A percentile compares a stretch with the other conserved stretches of the same genome.
These are phyloP conservation scores for Calliopsis andreniformis DNA, from an alignment of 1,140 invertebrate genomes.

Conservation along the genomic window DNA sequence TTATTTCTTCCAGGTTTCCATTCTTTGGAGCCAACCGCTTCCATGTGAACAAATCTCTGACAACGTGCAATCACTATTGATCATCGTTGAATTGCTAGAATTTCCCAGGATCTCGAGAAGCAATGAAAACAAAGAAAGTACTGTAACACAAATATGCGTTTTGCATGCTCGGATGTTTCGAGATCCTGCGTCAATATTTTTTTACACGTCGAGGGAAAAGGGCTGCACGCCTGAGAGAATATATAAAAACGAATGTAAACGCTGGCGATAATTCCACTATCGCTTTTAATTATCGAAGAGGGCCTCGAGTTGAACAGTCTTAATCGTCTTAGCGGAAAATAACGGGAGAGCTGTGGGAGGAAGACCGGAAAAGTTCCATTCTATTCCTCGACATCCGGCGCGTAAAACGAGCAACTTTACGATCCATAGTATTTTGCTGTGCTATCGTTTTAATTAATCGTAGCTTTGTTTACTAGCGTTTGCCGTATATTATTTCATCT, in stretches of 20 bases:
- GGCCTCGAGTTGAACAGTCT: background rate
- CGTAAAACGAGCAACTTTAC: background rate
- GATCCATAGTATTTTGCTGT: background rate
- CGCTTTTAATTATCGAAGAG: background rate
- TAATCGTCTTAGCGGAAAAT: conserved; percentile 2
- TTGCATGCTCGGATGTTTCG: background rate
- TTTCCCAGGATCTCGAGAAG: conserved; percentile 74
- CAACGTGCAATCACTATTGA: conserved; percentile 79
- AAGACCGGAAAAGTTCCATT: background rate
- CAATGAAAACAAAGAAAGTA: conserved; percentile 60
- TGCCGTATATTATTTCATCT: too few species aligned
- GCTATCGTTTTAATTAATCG: background rate
- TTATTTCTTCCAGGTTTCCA: too few species aligned
- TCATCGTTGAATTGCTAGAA: conserved; percentile 78
- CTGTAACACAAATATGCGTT: background rate
- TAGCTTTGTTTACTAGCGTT: too few species aligned
- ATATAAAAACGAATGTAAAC: background rate
- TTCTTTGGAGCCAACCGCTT: conserved; percentile 78
- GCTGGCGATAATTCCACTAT: background rate
- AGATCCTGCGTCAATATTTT: too few species aligned
- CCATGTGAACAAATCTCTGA: conserved; percentile 81
- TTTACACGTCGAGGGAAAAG: background rate
- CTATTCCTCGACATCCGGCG: background rate
- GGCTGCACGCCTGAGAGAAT: background rate
- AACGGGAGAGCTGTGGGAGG: background rate